Conservation (phyloP, 2,888 invertebrate species). For the Andrena camellia region DNA sequence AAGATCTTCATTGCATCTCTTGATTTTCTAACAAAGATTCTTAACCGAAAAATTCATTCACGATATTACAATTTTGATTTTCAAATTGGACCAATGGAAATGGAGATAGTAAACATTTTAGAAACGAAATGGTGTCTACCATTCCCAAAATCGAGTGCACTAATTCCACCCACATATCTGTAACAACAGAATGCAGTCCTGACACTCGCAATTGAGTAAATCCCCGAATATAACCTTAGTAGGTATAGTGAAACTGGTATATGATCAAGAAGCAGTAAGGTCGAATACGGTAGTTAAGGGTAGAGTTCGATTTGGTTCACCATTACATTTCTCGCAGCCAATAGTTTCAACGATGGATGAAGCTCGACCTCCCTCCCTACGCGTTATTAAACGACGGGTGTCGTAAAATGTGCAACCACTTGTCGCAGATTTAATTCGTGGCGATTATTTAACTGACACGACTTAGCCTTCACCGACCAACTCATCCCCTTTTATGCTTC, state of each 20-base stretch:
- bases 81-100: too few species aligned
- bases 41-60: too few species aligned
- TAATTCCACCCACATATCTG: too few species aligned
- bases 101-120: too few species aligned
- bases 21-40: too few species aligned
- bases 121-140: too few species aligned
- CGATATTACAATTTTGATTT: too few species aligned
- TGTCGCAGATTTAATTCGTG: slow-evolving; percentile 22
- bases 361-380: background rate
- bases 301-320: background rate
- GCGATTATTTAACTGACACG: slow-evolving; percentile 26
- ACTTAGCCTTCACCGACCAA: background rate
- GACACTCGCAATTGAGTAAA: background rate
- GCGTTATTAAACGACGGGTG: slow-evolving; percentile 28
- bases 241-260: slow-evolving; percentile 2
- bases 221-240: background rate
- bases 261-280: background rate
- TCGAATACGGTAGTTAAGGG: background rate
- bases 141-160: too few species aligned
- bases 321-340: slow-evolving; percentile 22
- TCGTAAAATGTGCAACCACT: slow-evolving; percentile 25
- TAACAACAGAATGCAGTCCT: too few species aligned
- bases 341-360: background rate
- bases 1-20: too few species aligned
- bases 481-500: background rate